Base-by-base conservation (phyloP, 2,888 invertebrate genomes). In the Coecobrya sp. region DNA sequence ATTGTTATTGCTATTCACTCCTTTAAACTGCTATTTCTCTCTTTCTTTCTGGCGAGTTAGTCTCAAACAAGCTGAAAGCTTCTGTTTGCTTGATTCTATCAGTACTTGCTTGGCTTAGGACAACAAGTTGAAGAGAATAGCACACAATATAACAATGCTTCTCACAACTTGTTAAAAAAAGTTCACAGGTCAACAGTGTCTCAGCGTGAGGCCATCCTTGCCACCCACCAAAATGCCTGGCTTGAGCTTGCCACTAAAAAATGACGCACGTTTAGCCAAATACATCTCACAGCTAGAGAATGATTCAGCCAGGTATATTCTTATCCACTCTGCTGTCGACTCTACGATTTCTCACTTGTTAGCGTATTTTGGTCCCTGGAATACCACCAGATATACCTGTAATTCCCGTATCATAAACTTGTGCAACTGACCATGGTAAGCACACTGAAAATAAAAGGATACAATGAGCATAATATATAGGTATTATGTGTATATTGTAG, bases 221-320 rank as follows among this genome's bases (percentile, higher is more conserved):
- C 94, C 94, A 94, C 94, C 94, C 94, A 94, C 93, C 93, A 93
- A 90, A 94, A 86, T 93, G 90, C 94, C 93, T 93, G 93, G 91
- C 92, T 92, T 93, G 88, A 86, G 93, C 93, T 81, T 82, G 81
- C 93, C 92, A 93, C 93, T 94, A 94, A 94, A 94, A 94, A 94
- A 94, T 94, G 94, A 94, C 93, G 86, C 93, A 93, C 93, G 94
- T 94, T 94, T 93, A 89, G 93, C 91, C 93, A 93, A 93, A 94
- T 93, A 93, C 94, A 89, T 93, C 92, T 94, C 93, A 93, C 92
- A 93, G 91, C 89, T 88, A 81, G 89, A 88, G 27, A 27, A 27
- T 70, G 25, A 55, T 27, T 49, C 25, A 52, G 25, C 79, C 79
- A 52, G 55, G 52, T 79, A 79, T 65, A 27, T 49, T 79, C 52